Evolutionary conservation across 2,113 vertebrate genomes (phyloP), one percentile per base, ranked within the genome.

Genomic region (Phocoena sinus): DNA sequence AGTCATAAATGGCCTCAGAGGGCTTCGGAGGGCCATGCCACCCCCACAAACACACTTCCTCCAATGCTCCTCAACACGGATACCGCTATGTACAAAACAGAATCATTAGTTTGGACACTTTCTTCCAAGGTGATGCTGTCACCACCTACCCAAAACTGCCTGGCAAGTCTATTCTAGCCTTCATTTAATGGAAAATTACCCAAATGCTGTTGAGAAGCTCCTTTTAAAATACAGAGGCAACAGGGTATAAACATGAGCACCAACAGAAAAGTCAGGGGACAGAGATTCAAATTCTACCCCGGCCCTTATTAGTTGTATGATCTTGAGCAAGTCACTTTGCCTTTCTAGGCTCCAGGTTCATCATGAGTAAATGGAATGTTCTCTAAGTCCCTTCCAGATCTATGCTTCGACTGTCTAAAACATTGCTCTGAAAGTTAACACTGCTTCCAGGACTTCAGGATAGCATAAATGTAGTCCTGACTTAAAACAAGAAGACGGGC

Each of bases 141-240:
- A 85, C 41, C n/a, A 58, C 53, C 44, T 47, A 91, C 41, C 41
- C 44, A 87, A 90, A 91, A 80, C 28, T 87, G 2, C 74, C 44
- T 65, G 23, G 12, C 1, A 12, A 68, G 36, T 80, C 20, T 10
- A 15, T 17, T 82, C n/a, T 20, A 86, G n/a, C 21, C 20, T 95
- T 83, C 60, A 5, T 86, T 38, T 92, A 33, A 18, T 63, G 94
- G 31, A 94, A 96, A 87, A 79, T 67, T 65, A 89, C 65, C 23
- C 60, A 74, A 74, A 85, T 50, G 70, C 53, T 73, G 7, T 56
- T 44, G 26, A 67, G 41, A 80, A 77, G 23, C n/a, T 44, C 53
- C 67, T 96, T 96, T 87, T 80, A 84, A 93, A 92, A 84, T 68
- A 21, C 41, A 76, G 31, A 95, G 44, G 31, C 56, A 58, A n/a